A percentile compares a stretch with the other conserved stretches of the same genome.
Evolutionary conservation across 2,888 invertebrate species (phyloP).

Genomic region (Flexamia atlantica): DNA sequence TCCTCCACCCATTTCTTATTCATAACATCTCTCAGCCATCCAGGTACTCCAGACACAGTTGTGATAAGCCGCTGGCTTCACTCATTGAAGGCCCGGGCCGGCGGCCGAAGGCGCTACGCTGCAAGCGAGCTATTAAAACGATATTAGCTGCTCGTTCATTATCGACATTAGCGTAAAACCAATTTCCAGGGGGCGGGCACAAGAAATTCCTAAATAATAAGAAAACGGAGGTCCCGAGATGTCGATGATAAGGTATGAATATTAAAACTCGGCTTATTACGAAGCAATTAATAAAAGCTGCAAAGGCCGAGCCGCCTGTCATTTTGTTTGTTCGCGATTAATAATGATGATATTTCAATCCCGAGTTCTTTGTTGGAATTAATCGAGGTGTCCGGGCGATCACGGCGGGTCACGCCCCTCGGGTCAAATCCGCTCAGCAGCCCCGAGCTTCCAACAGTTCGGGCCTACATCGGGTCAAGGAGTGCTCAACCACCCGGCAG

Average conservation of each 20-base stretch:
- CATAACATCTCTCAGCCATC: too few relatives aligned
- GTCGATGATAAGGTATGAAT: constrained; percentile 43
- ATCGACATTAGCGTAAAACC: constrained; percentile 59
- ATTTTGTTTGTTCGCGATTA: constrained; percentile 49
- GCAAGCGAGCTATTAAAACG: constrained; percentile 47
- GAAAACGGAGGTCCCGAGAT: constrained; percentile 43
- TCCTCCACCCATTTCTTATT: too few relatives aligned
- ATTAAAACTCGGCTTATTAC: constrained; percentile 37
- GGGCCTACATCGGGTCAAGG: too few relatives aligned
- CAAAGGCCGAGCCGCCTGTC: constrained; percentile 47
- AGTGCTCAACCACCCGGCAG: too few relatives aligned
- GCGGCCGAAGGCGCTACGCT: neutral
- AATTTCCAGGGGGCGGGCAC: constrained; percentile 60
- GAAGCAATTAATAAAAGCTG: constrained; percentile 15
- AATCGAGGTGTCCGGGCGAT: constrained; percentile 24
- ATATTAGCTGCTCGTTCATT: constrained; percentile 56
- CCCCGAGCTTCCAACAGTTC: too few relatives aligned
- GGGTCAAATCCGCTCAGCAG: neutral
- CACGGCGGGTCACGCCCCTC: constrained; percentile 17
- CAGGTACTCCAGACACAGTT: too few relatives aligned
- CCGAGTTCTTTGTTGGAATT: constrained; percentile 27
- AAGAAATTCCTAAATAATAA: constrained; percentile 61
- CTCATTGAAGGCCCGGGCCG: too few relatives aligned
- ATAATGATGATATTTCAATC: constrained; percentile 50
- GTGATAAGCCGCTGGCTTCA: too few relatives aligned